Evolutionary conservation across 1,140 invertebrate genomes (phyloP).

Genomic region (Thereuonema tuberculata): DNA sequence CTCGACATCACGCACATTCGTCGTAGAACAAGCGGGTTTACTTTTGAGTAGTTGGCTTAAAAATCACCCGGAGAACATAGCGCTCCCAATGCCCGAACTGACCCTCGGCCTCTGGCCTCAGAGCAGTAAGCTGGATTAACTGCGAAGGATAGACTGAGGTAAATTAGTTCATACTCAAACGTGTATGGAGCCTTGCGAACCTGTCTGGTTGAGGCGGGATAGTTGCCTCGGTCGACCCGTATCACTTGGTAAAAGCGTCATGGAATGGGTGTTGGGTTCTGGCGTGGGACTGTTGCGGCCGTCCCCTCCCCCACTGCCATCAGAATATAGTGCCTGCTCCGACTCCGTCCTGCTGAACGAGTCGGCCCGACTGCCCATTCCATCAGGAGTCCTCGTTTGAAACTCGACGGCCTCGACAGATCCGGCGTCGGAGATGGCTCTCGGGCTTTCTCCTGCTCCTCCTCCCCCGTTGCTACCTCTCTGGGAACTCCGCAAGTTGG

Average conservation of each 20-base stretch:
- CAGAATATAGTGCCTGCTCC: not conserved
- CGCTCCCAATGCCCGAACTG: too few relatives aligned
- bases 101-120: too few relatives aligned
- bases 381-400: not conserved
- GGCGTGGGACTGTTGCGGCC: not conserved
- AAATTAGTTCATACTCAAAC: too few relatives aligned
- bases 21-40: too few relatives aligned
- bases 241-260: not conserved
- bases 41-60: too few relatives aligned
- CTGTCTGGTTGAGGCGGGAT: not conserved
- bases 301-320: not conserved
- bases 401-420: too few relatives aligned
- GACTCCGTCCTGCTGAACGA: not conserved
- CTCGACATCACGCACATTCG: too few relatives aligned
- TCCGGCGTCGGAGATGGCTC: too few relatives aligned
- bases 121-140: too few relatives aligned
- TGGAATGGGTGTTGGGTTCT: not conserved
- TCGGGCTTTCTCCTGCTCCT: not conserved
- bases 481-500: not conserved
- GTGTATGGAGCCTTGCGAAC: not conserved
- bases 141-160: too few relatives aligned
- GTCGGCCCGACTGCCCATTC: not conserved
- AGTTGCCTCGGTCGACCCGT: not conserved
- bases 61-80: too few relatives aligned
- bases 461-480: not conserved